These are phyloP conservation scores for Ahaetulla prasina DNA, from an alignment of 2,113 vertebrate genomes.

Conservation along the genomic window DNA sequence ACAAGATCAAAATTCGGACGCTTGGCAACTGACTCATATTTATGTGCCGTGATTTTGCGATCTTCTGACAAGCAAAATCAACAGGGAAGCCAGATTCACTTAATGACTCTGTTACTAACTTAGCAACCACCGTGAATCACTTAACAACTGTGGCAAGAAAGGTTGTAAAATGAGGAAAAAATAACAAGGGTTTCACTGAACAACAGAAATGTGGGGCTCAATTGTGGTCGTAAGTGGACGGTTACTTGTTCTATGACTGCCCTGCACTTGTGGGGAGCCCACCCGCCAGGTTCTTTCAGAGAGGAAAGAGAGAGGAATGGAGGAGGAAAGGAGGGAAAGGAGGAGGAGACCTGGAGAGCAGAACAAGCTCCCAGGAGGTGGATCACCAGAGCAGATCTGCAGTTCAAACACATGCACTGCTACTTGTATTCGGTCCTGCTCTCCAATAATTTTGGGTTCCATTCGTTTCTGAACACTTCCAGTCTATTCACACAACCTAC, in stretches of 20 bases:
- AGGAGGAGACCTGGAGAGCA: not conserved
- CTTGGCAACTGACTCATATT: not conserved
- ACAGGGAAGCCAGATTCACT: not conserved
- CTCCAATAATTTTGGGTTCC: not conserved
- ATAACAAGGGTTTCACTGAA: not conserved
- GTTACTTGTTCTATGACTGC: not conserved
- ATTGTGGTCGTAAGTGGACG: not conserved
- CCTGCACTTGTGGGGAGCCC: not conserved
- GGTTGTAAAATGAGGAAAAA: not conserved
- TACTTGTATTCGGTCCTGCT: not conserved
- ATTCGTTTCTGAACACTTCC: not conserved
- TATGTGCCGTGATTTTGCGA: not conserved
- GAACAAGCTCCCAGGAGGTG: not conserved
- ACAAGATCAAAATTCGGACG: accelerated
- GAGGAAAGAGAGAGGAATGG: not conserved
- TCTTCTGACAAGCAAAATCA: not conserved
- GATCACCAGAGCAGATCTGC: not conserved
- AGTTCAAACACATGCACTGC: not conserved
- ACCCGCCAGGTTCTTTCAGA: not conserved
- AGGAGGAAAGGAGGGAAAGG: not conserved
- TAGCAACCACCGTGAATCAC: not conserved
- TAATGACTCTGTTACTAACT: not conserved
- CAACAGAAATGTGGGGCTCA: too few relatives aligned
- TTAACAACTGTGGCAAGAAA: not conserved
- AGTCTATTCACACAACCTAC: not conserved